Evolutionary conservation across 2,888 invertebrate species (phyloP).

Genomic region (Pyralis farinalis): DNA sequence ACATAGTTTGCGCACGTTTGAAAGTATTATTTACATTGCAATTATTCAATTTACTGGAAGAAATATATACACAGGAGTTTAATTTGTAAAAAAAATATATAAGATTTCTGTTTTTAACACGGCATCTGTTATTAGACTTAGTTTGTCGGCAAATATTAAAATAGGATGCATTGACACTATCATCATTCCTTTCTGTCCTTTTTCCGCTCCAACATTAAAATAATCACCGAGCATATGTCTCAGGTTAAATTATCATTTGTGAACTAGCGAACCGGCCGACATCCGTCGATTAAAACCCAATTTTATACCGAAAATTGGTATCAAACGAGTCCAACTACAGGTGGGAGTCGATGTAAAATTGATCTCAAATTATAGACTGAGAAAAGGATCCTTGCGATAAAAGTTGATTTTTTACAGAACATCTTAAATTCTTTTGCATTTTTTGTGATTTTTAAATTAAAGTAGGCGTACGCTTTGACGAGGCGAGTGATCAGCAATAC

Average conservation of each 20-base stretch:
- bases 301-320: conserved; percentile 43
- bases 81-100: too few species aligned
- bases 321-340: conserved; percentile 25
- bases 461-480: too few species aligned
- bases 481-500: too few species aligned
- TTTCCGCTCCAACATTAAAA: conserved; percentile 42
- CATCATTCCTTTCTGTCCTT: conserved; percentile 11
- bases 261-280: conserved; percentile 30
- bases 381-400: conserved; percentile 7
- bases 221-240: conserved; percentile 54
- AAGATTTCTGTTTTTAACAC: too few species aligned
- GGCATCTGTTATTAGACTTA: too few species aligned
- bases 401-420: neutral
- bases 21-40: too few species aligned
- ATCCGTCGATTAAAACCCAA: conserved; percentile 65
- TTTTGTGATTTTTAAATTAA: too few species aligned
- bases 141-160: neutral
- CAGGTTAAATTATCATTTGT: conserved; percentile 43
- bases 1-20: too few species aligned
- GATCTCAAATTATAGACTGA: conserved; percentile 27
- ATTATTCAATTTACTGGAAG: too few species aligned
- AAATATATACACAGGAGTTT: too few species aligned
- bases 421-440: neutral
- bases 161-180: neutral
- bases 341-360: conserved; percentile 35